phyloP scores from a whole-genome alignment of 2,888 invertebrate genomes.

The Acrobeloides nanus region DNA sequence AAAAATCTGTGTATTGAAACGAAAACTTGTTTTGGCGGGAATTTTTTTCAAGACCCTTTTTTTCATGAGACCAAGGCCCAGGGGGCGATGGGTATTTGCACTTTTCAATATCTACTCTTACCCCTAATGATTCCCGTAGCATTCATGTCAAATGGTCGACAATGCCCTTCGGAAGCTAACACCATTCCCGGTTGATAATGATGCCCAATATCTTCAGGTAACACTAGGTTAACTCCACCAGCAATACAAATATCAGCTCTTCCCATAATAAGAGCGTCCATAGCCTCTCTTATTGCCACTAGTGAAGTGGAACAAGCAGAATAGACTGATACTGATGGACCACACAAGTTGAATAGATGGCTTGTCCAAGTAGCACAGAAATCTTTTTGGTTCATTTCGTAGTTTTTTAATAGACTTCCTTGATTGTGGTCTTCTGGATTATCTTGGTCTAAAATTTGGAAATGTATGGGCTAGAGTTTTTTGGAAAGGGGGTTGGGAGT shows the following conservation, averaged over 20 bases:
- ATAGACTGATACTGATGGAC: slow-evolving; percentile 50
- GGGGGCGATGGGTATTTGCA: too few relatives aligned
- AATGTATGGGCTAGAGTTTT: too few relatives aligned
- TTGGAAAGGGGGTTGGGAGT: too few relatives aligned
- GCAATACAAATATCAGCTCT: slow-evolving; percentile 31
- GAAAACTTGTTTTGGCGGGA: too few relatives aligned
- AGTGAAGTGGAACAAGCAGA: slow-evolving; percentile 52
- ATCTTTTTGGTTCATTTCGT: slow-evolving; percentile 33
- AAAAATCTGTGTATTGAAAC: too few relatives aligned
- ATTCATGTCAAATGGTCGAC: slow-evolving; percentile 36
- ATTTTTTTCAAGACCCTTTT: too few relatives aligned
- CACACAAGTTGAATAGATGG: slow-evolving; percentile 46
- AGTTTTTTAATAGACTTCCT: slow-evolving; percentile 20
- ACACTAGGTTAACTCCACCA: slow-evolving; percentile 34
- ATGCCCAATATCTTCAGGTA: slow-evolving; percentile 19
- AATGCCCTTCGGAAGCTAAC: slow-evolving; percentile 17
- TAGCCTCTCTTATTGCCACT: slow-evolving; percentile 31
- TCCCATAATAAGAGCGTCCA: slow-evolving; percentile 18
- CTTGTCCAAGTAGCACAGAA: slow-evolving; percentile 42
- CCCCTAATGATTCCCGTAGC: slow-evolving; percentile 40
- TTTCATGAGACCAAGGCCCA: too few relatives aligned
- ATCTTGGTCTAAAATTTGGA: too few relatives aligned
- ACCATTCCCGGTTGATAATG: slow-evolving; percentile 23
- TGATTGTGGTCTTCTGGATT: too few relatives aligned
- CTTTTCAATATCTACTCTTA: too few relatives aligned